phyloP scores from a whole-genome alignment of 1,140 invertebrate genomes.

The Dermatophagoides farinae region DNA sequence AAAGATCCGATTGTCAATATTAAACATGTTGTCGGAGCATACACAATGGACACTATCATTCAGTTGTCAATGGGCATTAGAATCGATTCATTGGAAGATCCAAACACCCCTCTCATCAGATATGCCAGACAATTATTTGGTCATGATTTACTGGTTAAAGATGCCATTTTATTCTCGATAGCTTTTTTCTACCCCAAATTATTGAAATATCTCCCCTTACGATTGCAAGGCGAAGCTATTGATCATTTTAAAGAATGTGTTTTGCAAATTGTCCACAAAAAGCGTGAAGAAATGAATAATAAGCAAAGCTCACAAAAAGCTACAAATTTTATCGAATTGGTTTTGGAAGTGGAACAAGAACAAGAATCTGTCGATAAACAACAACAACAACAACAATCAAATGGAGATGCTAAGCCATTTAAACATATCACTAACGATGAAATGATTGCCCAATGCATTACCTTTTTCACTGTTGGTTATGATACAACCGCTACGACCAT shows the following conservation, averaged over 20 bases:
- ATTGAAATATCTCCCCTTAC: background rate
- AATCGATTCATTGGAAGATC: constrained; percentile 32
- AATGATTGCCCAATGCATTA: constrained; percentile 38
- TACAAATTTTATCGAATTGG: constrained; percentile 3
- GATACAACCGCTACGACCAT: constrained; percentile 38
- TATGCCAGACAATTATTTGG: constrained; percentile 20
- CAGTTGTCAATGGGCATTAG: background rate
- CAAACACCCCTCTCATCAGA: constrained; percentile 24
- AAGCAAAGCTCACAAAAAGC: background rate
- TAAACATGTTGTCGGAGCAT: background rate
- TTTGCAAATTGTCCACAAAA: background rate
- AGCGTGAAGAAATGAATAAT: background rate
- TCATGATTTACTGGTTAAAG: background rate
- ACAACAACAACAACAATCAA: background rate
- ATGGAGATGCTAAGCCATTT: background rate
- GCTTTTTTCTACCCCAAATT: constrained; percentile 19
- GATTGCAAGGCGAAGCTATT: background rate
- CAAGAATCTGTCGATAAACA: background rate
- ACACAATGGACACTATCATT: constrained; percentile 3
- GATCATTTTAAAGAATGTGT: background rate
- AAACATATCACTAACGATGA: constrained; percentile 22
- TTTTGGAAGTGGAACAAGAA: constrained; percentile 1
- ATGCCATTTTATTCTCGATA: background rate
- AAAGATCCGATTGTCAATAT: background rate
- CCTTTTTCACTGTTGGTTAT: constrained; percentile 45